Evolutionary conservation across 1,140 invertebrate genomes (phyloP), one percentile per base, ranked within the genome.

Genomic region (Uloborus diversus): DNA sequence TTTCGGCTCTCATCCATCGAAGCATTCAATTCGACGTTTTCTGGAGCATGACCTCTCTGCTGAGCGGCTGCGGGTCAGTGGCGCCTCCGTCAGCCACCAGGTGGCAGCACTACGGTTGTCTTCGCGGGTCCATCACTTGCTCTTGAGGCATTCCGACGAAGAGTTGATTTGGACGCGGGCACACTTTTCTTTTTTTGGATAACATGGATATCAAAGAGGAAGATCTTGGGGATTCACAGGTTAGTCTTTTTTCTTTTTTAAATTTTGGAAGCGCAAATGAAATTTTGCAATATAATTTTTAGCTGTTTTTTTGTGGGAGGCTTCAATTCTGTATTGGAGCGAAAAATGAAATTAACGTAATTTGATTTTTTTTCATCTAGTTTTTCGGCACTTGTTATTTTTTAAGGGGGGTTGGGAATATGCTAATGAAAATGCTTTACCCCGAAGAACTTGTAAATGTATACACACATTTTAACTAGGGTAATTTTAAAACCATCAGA

Each of bases 181-280:
- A 33, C 28, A 61, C 51, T 20, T 65, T 17, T 25, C 53, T 13
- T 49, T n/a, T 27, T 42, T 42, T 14, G 30, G 66, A 56, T 56
- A 70, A n/a, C 14, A 73, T 73, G 70, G 70, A 73, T 73, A 61
- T 47, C 35, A 73, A 73, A 20, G 70, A 73, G 33, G 70, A 73
- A 27, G 70, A 73, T 25, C 62, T 62, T 23, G 35, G 14, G 5
- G 70, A 73, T 62, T 0, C 56, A 3, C 49, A 73, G 57, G 70
- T 73, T 32, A 32, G 57, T 5, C 1, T 1, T 47, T n/a, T 14
- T 11, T 47, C 13, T 3, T 47, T 14, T 47, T 47, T 1, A 42
- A 47, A 47, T 14, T 14, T 47, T 3, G 3, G 1, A 47, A 47
- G 11, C n/a, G n/a, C n/a, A n/a, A n/a, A n/a, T n/a, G n/a, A n/a